phyloP scores from a whole-genome alignment of 2,113 vertebrate species.

The Plotosus lineatus region DNA sequence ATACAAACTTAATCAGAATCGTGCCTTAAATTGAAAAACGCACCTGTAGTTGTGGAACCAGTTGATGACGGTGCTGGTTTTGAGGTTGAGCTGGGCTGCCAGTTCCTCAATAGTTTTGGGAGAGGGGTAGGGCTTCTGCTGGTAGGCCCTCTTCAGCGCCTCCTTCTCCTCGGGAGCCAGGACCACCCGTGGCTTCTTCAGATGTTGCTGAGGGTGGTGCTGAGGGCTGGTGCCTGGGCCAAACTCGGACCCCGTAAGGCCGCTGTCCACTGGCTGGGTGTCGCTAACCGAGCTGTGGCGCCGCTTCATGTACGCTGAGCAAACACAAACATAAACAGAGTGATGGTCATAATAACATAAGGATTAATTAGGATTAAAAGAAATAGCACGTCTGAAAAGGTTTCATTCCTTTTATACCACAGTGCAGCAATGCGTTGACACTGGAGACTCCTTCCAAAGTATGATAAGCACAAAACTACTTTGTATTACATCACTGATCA shows the following conservation, averaged over 20 bases:
- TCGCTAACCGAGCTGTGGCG: slow-evolving; percentile 88
- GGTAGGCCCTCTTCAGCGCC: slow-evolving; percentile 87
- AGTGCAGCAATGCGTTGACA: too few relatives aligned
- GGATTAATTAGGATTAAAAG: too few relatives aligned
- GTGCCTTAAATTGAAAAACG: not conserved
- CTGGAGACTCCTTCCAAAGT: too few relatives aligned
- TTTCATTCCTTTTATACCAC: too few relatives aligned
- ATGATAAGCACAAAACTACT: too few relatives aligned
- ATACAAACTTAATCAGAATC: too few relatives aligned
- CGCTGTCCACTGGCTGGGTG: slow-evolving; percentile 78
- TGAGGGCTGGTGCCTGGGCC: slow-evolving; percentile 86
- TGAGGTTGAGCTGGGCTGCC: slow-evolving; percentile 97
- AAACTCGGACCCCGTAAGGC: slow-evolving; percentile 73
- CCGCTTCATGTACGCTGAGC: slow-evolving; percentile 89
- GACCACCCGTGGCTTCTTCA: slow-evolving; percentile 86
- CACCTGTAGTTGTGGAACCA: slow-evolving; percentile 99
- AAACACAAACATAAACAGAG: not conserved
- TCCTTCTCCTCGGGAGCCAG: slow-evolving; percentile 87
- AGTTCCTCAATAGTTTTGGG: slow-evolving; percentile 98
- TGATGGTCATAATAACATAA: not conserved
- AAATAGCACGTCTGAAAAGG: too few relatives aligned
- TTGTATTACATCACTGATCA: too few relatives aligned
- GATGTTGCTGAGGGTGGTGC: slow-evolving; percentile 85
- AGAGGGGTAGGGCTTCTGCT: slow-evolving; percentile 98
- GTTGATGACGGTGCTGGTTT: slow-evolving; percentile 99